These are phyloP conservation scores for Pristionchus arcanus DNA, from an alignment of 2,888 invertebrate species.

Conservation along the genomic window DNA sequence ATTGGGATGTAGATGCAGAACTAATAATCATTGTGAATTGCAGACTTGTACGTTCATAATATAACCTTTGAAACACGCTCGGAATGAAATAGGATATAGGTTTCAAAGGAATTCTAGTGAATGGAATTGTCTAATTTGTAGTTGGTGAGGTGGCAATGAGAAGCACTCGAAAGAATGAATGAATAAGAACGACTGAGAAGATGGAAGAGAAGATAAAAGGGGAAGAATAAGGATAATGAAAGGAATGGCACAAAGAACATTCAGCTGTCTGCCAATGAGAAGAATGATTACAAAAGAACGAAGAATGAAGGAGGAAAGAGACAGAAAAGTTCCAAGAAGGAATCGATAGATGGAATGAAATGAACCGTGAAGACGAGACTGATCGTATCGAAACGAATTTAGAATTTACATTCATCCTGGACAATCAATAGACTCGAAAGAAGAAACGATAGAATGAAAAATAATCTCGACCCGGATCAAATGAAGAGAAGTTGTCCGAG, in stretches of 20 bases:
- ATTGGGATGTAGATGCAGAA: neutral
- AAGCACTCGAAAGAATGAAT: neutral
- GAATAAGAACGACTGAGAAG: slow-evolving; percentile 31
- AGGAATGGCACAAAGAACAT: neutral
- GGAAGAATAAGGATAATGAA: slow-evolving; percentile 38
- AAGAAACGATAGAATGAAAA: neutral
- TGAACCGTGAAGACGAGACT: neutral
- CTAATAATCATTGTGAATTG: neutral
- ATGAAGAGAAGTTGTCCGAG: slow-evolving; percentile 18
- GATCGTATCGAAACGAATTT: slow-evolving; percentile 17
- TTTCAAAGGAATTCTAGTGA: neutral
- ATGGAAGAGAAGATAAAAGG: slow-evolving; percentile 1
- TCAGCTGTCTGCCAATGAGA: neutral
- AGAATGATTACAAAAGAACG: neutral
- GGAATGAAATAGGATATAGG: neutral
- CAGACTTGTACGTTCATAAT: no score
- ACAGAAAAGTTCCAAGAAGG: neutral
- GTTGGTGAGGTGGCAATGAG: slow-evolving; percentile 19
- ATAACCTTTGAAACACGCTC: neutral
- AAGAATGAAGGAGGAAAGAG: neutral
- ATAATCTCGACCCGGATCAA: slow-evolving; percentile 28
- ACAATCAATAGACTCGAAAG: neutral
- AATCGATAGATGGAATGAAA: neutral
- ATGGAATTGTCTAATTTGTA: neutral
- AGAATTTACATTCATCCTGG: neutral